phyloP scores from a whole-genome alignment of 2,113 vertebrate species.

The Indicator maculatus region DNA sequence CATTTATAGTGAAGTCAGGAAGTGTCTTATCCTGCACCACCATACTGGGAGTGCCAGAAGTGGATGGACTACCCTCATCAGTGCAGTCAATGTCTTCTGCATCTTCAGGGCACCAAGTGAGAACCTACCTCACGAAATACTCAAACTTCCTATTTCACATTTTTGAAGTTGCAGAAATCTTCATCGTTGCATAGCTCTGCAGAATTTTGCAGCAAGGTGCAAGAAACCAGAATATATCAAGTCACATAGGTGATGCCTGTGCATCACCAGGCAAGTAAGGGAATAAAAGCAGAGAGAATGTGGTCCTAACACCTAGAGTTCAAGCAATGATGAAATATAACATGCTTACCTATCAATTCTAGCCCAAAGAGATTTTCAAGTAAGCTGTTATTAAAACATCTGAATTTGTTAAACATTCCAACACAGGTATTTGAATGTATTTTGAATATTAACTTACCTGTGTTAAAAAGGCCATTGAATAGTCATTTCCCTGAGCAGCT shows the following conservation, averaged over 20 bases:
- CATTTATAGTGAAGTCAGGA: neutral
- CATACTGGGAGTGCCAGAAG: neutral
- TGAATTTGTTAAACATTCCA: neutral
- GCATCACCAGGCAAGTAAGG: neutral
- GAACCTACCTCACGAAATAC: neutral
- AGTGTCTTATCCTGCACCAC: neutral
- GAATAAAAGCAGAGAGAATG: neutral
- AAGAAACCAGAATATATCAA: neutral
- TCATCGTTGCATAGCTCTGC: neutral
- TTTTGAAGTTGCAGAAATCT: neutral
- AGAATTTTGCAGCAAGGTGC: neutral
- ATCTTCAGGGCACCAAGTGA: neutral
- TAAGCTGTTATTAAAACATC: neutral
- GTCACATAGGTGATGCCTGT: neutral
- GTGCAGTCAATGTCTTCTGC: too few relatives aligned
- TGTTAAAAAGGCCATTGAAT: slow-evolving; percentile 91
- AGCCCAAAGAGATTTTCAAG: neutral
- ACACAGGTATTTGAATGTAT: neutral
- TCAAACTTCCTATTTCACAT: neutral
- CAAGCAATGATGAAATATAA: neutral
- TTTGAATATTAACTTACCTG: slow-evolving; percentile 77
- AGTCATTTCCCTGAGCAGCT: slow-evolving; percentile 92
- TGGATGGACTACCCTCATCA: neutral
- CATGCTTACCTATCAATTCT: neutral
- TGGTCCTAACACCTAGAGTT: neutral